Evolutionary conservation across 2,888 invertebrate genomes (phyloP).

Genomic region (Plagodis dolabraria): DNA sequence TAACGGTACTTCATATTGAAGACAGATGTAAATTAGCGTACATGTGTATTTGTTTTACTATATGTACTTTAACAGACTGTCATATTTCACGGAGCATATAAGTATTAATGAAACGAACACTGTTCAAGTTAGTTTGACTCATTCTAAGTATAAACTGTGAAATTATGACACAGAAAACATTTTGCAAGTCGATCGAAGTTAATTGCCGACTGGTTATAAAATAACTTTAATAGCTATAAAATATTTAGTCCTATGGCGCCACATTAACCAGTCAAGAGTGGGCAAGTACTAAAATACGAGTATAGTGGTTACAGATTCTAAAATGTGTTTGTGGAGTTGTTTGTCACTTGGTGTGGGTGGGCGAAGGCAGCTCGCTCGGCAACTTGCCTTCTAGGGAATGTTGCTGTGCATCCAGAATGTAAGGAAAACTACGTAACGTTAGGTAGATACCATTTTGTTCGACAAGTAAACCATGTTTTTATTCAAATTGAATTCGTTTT

Average conservation of each 20-base stretch:
- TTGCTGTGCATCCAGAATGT: slow-evolving; percentile 66
- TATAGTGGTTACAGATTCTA: slow-evolving; percentile 41
- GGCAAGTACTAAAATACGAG: slow-evolving; percentile 60
- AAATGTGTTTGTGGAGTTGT: slow-evolving; percentile 30
- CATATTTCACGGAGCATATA: too few species aligned
- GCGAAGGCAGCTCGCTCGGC: slow-evolving; percentile 65
- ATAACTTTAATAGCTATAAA: slow-evolving; percentile 45
- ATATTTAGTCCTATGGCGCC: slow-evolving; percentile 56
- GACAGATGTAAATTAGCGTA: too few species aligned
- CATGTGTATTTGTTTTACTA: too few species aligned
- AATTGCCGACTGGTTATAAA: slow-evolving; percentile 31
- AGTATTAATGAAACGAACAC: not conserved
- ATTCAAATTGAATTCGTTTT: slow-evolving; percentile 16
- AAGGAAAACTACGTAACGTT: slow-evolving; percentile 56
- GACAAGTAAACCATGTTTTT: slow-evolving; percentile 8
- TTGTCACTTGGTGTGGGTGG: slow-evolving; percentile 53
- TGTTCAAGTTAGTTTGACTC: slow-evolving; percentile 10
- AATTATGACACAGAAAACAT: slow-evolving; percentile 20
- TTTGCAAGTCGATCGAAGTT: slow-evolving; percentile 22
- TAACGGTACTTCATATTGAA: too few species aligned
- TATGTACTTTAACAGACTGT: too few species aligned
- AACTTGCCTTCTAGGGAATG: slow-evolving; percentile 78
- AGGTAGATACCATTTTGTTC: slow-evolving; percentile 10
- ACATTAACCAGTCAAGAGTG: slow-evolving; percentile 56
- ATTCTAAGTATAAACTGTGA: slow-evolving; percentile 4